Evolutionary conservation across 2,888 invertebrate genomes (phyloP).

Genomic region (Tipula helvola): DNA sequence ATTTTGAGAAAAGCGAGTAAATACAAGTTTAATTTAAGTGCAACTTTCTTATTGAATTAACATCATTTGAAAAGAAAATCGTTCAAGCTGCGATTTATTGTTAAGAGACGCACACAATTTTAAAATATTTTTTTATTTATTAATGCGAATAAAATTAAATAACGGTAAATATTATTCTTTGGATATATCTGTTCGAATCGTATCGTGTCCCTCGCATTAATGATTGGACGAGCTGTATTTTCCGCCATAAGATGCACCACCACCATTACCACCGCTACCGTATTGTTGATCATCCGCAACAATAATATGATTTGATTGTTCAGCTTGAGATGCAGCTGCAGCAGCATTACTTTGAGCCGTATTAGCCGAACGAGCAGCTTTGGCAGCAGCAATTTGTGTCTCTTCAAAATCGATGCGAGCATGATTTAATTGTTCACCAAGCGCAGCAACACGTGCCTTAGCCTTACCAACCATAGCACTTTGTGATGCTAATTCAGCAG

Average conservation of each 20-base stretch:
- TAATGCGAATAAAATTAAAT: not conserved
- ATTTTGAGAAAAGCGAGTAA: not conserved
- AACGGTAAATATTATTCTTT: not conserved
- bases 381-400: constrained; percentile 53
- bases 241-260: not conserved
- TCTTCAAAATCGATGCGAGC: constrained; percentile 58
- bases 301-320: not conserved
- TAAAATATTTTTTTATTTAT: not conserved
- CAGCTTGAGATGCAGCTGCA: constrained; percentile 53
- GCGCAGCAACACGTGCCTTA: constrained; percentile 45
- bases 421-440: constrained; percentile 50
- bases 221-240: not conserved
- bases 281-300: not conserved
- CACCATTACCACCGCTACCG: not conserved
- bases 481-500: constrained; percentile 57
- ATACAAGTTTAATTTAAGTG: not conserved
- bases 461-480: constrained; percentile 62
- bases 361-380: constrained; percentile 48
- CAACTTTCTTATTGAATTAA: not conserved
- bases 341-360: constrained; percentile 58
- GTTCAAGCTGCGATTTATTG: not conserved
- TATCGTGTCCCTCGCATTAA: not conserved
- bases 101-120: not conserved
- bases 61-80: not conserved
- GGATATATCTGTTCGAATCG: not conserved